phyloP scores from a whole-genome alignment of 2,797 vertebrate species.

The Champsocephalus gunnari region DNA sequence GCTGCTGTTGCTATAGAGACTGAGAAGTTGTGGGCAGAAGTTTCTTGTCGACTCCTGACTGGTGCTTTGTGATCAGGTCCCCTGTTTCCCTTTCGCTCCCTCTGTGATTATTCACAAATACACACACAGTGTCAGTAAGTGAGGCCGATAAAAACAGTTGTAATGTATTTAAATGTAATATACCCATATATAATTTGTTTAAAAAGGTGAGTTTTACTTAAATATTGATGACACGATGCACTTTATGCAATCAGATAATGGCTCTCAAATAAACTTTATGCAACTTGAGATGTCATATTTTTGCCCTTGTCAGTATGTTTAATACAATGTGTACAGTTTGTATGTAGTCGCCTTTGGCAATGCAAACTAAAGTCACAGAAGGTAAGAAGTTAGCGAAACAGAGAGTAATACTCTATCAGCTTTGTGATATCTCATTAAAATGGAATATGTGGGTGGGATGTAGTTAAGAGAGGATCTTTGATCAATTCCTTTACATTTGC shows the following conservation, averaged over 20 bases:
- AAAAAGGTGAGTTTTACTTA: neutral
- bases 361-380: neutral
- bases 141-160: neutral
- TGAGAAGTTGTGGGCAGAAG: conserved; percentile 66
- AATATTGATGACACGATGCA: neutral
- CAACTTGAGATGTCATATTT: no score
- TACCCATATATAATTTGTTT: neutral
- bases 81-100: conserved; percentile 47
- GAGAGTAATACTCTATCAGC: neutral
- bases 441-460: neutral
- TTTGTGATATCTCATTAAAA: neutral
- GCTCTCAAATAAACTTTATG: neutral
- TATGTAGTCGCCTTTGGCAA: neutral
- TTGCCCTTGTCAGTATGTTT: neutral
- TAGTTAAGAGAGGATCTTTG: neutral
- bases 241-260: neutral
- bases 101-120: conserved; percentile 36
- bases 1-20: conserved; percentile 84
- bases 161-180: neutral
- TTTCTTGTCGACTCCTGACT: conserved; percentile 66
- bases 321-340: neutral
- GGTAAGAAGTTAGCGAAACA: neutral
- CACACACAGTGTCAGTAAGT: neutral
- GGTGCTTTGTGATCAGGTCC: conserved; percentile 41
- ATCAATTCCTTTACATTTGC: neutral